These are phyloP conservation scores for Argyrosomus regius DNA, from an alignment of 2,797 vertebrate species.

Conservation along the genomic window DNA sequence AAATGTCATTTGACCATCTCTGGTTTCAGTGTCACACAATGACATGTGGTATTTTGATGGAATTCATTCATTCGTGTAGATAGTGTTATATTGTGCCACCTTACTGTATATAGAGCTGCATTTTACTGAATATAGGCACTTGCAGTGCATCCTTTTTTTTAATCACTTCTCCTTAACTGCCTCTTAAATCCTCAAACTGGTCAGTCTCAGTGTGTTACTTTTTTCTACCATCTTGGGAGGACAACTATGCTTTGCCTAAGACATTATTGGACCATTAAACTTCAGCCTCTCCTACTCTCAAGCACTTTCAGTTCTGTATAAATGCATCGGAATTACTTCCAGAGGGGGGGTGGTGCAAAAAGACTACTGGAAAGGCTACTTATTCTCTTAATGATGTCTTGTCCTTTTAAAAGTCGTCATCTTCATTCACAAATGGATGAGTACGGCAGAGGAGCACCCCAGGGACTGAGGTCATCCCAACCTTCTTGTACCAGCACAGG, in stretches of 20 bases:
- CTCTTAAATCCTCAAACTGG: conserved; percentile 79
- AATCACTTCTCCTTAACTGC: conserved; percentile 64
- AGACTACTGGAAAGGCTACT: conserved; percentile 86
- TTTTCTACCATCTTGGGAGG: conserved; percentile 79
- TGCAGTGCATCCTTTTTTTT: conserved; percentile 53
- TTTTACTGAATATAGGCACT: conserved; percentile 39
- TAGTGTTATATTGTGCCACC: conserved; percentile 28
- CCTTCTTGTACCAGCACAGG: conserved; percentile 77
- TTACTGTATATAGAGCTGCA: conserved; percentile 28
- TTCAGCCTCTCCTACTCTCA: conserved; percentile 79
- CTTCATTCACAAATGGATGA: conserved; percentile 86
- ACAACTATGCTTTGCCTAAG: conserved; percentile 81
- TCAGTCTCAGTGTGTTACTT: conserved; percentile 65
- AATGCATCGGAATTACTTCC: conserved; percentile 86
- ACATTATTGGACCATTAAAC: conserved; percentile 88
- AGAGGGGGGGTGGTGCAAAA: conserved; percentile 76
- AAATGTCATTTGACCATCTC: conserved; percentile 74
- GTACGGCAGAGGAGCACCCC: conserved; percentile 75
- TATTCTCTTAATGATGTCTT: conserved; percentile 87
- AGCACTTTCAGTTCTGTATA: conserved; percentile 85
- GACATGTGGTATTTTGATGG: conserved; percentile 75
- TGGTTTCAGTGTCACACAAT: conserved; percentile 59
- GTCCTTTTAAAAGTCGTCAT: conserved; percentile 89
- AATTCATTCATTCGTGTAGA: conserved; percentile 52
- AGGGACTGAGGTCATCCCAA: conserved; percentile 83